These are phyloP conservation scores for Sitta europaea DNA, from an alignment of 2,113 vertebrate species.

Conservation along the genomic window DNA sequence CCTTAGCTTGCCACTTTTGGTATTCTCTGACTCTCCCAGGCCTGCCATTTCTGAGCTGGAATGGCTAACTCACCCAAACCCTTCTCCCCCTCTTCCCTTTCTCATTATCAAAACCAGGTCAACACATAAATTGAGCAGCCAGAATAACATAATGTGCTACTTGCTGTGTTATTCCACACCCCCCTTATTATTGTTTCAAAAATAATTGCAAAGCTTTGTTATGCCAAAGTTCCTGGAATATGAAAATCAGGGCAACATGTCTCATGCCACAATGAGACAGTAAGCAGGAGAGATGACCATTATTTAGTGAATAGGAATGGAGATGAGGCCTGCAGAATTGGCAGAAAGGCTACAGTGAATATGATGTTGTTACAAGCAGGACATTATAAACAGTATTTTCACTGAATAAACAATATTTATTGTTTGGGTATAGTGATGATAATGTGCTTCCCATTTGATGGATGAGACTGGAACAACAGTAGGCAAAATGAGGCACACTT, in stretches of 20 bases:
- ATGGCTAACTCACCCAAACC: not conserved
- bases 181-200: not conserved
- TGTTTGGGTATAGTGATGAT: conserved; percentile 1
- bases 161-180: not conserved
- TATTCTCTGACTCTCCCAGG: not conserved
- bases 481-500: not conserved
- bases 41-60: conserved; percentile 27
- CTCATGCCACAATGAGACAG: not conserved
- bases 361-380: not conserved
- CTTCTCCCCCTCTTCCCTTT: not conserved
- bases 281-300: not conserved
- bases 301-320: not conserved
- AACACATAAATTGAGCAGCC: not conserved
- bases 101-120: not conserved
- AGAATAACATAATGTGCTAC: not conserved
- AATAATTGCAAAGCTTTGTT: not conserved
- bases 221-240: not conserved
- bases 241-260: not conserved
- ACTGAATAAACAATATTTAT: not conserved
- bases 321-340: not conserved
- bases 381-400: not conserved
- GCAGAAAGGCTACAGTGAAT: not conserved
- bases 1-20: not conserved
- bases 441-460: not conserved
- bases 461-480: conserved; percentile 14